Percentiles rank a stretch among this genome's conserved stretches.
Conservation (phyloP, 1,140 invertebrate genomes). For the Lordiphosa stackelbergi region DNA sequence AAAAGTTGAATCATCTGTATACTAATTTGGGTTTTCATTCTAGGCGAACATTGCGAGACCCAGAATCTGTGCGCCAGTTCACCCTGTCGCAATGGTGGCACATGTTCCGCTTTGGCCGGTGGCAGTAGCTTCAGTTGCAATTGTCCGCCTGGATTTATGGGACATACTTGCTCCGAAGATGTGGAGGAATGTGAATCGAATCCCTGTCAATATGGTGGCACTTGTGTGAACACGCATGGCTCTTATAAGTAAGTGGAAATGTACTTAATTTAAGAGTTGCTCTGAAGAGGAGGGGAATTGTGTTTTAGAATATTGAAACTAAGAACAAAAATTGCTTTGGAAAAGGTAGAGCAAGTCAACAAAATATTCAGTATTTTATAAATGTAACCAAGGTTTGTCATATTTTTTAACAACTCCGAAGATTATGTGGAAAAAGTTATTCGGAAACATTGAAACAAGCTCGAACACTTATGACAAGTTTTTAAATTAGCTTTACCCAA, state of each 20-base stretch:
- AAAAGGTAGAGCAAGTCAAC: no score
- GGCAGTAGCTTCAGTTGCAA: constrained; percentile 87
- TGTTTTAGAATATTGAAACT: no score
- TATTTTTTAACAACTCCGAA: no score
- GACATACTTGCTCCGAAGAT: constrained; percentile 90
- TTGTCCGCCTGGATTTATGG: constrained; percentile 91
- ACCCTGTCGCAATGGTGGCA: constrained; percentile 91
- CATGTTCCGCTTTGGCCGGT: constrained; percentile 85
- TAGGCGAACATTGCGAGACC: constrained; percentile 91
- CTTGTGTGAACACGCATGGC: constrained; percentile 91
- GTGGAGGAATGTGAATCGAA: constrained; percentile 90
- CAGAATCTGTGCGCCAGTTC: constrained; percentile 92
- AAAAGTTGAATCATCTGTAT: background rate
- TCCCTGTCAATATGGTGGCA: constrained; percentile 87
- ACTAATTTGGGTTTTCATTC: constrained; percentile 4
- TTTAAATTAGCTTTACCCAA: no score
- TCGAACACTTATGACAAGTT: no score
- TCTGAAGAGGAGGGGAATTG: no score
- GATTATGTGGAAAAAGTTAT: no score
- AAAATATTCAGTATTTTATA: no score
- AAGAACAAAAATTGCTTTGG: no score
- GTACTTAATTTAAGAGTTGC: background rate
- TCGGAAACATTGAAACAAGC: no score
- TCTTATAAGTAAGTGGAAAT: constrained; percentile 88
- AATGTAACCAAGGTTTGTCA: no score